A percentile compares a stretch with the other conserved stretches of the same genome.
Evolutionary conservation across 2,888 invertebrate genomes (phyloP).

Genomic region (Dasypolia templi): DNA sequence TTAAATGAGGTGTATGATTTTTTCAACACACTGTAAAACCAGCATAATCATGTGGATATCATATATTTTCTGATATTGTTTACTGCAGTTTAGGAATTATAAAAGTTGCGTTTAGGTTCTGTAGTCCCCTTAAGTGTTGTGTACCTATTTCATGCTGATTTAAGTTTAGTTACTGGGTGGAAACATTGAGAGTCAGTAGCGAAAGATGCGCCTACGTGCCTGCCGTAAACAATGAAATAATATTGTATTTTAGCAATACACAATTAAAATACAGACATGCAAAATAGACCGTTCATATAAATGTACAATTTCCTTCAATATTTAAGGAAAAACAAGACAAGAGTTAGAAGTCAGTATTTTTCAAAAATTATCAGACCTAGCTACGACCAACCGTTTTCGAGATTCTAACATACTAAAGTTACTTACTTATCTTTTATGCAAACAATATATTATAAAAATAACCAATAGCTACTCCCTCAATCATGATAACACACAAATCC

Average conservation of each 20-base stretch:
- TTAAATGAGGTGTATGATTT: too few relatives aligned
- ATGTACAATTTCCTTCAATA: background rate
- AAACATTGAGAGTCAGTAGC: background rate
- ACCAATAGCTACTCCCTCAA: constrained; percentile 1
- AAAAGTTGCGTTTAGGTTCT: too few relatives aligned
- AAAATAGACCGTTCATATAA: background rate
- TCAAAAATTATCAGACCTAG: background rate
- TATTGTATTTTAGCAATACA: background rate
- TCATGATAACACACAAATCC: constrained; percentile 41
- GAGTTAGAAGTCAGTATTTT: constrained; percentile 7
- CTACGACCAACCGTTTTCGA: background rate
- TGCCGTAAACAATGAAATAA: background rate
- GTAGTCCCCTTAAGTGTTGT: constrained; percentile 6
- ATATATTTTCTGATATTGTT: too few relatives aligned
- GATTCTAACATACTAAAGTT: background rate
- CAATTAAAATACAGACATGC: too few relatives aligned
- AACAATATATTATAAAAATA: constrained; percentile 23
- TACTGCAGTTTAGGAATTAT: too few relatives aligned
- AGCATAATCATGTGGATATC: too few relatives aligned
- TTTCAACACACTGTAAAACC: too few relatives aligned
- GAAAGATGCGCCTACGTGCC: background rate
- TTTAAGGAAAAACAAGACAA: background rate
- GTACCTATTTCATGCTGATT: constrained; percentile 49
- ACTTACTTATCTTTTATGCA: constrained; percentile 3
- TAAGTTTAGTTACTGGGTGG: background rate